Evolutionary conservation across 2,888 invertebrate species (phyloP), one percentile per base, ranked within the genome.

Genomic region (Aporophyla nigra): DNA sequence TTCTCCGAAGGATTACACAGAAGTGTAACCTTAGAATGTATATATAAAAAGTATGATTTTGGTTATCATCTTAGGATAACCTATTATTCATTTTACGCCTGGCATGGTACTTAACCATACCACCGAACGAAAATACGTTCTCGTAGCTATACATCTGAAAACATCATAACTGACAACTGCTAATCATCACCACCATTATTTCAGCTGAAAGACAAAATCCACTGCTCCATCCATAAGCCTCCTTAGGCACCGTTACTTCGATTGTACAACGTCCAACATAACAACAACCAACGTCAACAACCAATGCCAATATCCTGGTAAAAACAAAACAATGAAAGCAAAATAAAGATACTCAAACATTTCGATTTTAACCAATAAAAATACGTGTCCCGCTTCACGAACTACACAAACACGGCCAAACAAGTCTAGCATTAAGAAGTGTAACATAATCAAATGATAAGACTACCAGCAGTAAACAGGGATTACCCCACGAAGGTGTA

Each of bases 401-500:
- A 10, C 9, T 16, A 69, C 14, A n/a, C 43, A 56, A 61, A 58
- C 24, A 16, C 82, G 33, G 61, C 65, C 54, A 68, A 81, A 77
- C 65, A 78, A 72, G 43, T 74, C 49, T 75, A 75, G 67, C 24
- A 59, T 72, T 46, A 79, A 78, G 75, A 82, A 85, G 61, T 70
- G 62, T 87, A 71, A 78, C 73, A 78, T 76, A 65, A 81, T 83
- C 83, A 81, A 80, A 86, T 84, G 85, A 86, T 80, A 84, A 81
- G 67, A 59, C 66, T 54, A 61, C 75, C 69, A 33, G 54, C 46
- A 56, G 76, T 82, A 86, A 82, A 82, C 80, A 86, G 19, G 74
- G 75, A 63, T 80, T 82, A 76, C 70, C 27, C 65, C 43, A 82
- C 85, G 69, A 81, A 87, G 88, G 89, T 90, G 89, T 84, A 83